Base-by-base conservation (phyloP, 2,888 invertebrate species). In the Sarcophaga variegata region DNA sequence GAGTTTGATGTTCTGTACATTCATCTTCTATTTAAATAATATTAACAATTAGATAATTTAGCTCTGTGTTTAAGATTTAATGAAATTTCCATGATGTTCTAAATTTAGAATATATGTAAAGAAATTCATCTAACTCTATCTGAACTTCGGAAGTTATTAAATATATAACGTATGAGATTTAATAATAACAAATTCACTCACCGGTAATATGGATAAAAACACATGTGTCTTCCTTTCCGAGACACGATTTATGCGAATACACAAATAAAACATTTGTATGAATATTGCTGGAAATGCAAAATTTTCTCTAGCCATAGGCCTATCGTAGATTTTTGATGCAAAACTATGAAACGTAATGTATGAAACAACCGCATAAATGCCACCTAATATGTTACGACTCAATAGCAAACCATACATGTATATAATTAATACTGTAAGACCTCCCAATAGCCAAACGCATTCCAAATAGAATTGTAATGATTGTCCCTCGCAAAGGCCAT, bases 261-360 rank as follows among this genome's bases (percentile, higher is more conserved):
- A 95, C 0, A 97, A 94, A 45, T 95, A 94, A 90, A 96, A 95
- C 93, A 96, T 95, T 92, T 98, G 97, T 78, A 95, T 93, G 20
- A 97, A 94, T 87, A 97, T 94, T 63, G 97, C 94, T 0, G 98
- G 98, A 90, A 96, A 97, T 0, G 97, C 97, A 91, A 97, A 96
- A 91, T 97, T 97, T 93, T 98, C 98, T 37, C 98, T 93, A 70
- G 98, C 95, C 63, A 97, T 96, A 0, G 98, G 98, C 0, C 97
- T 96, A 96, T 97, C 97, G 90, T 97, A 97, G 4, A 97, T 97
- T 70, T 98, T 94, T 0, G 98, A 97, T 72, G 96, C 96, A 92
- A 97, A 97, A 45, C 95, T 95, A 92, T 98, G 98, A 92, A 98
- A 98, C 90, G 96, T 96, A 89, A 97, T 95, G 92, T 96, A 98